phyloP scores from a whole-genome alignment of 2,113 vertebrate species.

The Chrysemys picta region DNA sequence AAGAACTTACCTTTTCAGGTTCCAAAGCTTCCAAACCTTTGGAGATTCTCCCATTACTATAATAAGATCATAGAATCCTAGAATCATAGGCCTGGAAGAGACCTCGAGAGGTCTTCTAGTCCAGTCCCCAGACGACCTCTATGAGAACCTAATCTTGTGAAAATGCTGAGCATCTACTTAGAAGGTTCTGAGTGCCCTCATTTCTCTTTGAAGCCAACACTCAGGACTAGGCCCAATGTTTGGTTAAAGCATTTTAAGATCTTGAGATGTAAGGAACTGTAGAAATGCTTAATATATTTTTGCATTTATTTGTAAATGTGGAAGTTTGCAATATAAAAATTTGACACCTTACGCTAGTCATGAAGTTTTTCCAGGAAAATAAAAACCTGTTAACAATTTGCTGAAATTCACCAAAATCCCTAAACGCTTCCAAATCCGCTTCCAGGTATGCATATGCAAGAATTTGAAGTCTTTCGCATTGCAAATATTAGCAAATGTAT shows the following conservation, averaged over 20 bases:
- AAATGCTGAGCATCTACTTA: constrained; percentile 49
- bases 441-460: constrained; percentile 69
- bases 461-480: constrained; percentile 65
- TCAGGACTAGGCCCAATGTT: constrained; percentile 60
- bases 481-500: constrained; percentile 71
- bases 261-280: constrained; percentile 54
- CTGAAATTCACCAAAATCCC: constrained; percentile 58
- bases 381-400: constrained; percentile 76
- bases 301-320: constrained; percentile 65
- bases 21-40: constrained; percentile 36
- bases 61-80: not conserved
- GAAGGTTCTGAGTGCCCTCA: constrained; percentile 58
- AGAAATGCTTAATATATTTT: constrained; percentile 65
- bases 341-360: constrained; percentile 55
- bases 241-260: constrained; percentile 62
- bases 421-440: constrained; percentile 68
- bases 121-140: not conserved
- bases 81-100: no score
- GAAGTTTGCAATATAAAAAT: constrained; percentile 21
- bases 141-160: not conserved
- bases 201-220: constrained; percentile 50
- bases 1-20: constrained; percentile 23
- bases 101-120: no score
- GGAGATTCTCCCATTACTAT: constrained; percentile 29
- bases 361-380: constrained; percentile 70